Conservation (phyloP, 2,113 vertebrate species). For the Oryzias celebensis region DNA sequence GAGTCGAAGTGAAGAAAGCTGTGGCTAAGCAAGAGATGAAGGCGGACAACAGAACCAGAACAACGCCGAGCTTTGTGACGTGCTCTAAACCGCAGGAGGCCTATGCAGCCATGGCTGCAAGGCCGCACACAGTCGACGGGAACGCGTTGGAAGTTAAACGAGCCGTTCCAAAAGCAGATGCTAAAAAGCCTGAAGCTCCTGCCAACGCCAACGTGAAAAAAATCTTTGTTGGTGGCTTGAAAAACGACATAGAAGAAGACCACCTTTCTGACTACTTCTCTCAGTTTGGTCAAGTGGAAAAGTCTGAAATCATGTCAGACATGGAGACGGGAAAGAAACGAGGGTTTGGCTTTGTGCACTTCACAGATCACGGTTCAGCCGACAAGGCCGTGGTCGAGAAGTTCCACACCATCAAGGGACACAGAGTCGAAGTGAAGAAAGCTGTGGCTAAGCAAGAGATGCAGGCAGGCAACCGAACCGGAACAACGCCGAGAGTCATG, state of each 20-base stretch:
- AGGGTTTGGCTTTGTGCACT: too few relatives aligned
- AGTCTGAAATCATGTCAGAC: too few relatives aligned
- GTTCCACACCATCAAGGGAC: too few relatives aligned
- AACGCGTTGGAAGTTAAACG: conserved; percentile 93
- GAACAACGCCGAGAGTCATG: conserved; percentile 69
- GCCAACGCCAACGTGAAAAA: conserved; percentile 90
- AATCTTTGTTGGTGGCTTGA: conserved; percentile 56
- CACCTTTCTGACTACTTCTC: too few relatives aligned
- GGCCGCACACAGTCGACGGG: conserved; percentile 82
- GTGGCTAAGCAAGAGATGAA: conserved; percentile 88
- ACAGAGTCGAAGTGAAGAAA: too few relatives aligned
- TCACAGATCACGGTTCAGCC: too few relatives aligned
- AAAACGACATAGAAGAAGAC: too few relatives aligned
- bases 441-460: conserved; percentile 82
- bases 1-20: too few relatives aligned
- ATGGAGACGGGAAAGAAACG: too few relatives aligned
- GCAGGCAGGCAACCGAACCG: conserved; percentile 72
- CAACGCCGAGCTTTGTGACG: conserved; percentile 79
- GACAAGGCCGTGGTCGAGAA: too few relatives aligned
- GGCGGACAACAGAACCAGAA: conserved; percentile 73
- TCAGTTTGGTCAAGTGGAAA: too few relatives aligned
- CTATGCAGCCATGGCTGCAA: conserved; percentile 78
- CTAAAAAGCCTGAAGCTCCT: conserved; percentile 88
- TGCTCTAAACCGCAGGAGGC: conserved; percentile 91
- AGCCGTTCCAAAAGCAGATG: conserved; percentile 91